Percentiles rank a stretch among this genome's conserved stretches.
Evolutionary conservation across 2,113 vertebrate species (phyloP).

Genomic region (Oreotrochilus melanogaster): DNA sequence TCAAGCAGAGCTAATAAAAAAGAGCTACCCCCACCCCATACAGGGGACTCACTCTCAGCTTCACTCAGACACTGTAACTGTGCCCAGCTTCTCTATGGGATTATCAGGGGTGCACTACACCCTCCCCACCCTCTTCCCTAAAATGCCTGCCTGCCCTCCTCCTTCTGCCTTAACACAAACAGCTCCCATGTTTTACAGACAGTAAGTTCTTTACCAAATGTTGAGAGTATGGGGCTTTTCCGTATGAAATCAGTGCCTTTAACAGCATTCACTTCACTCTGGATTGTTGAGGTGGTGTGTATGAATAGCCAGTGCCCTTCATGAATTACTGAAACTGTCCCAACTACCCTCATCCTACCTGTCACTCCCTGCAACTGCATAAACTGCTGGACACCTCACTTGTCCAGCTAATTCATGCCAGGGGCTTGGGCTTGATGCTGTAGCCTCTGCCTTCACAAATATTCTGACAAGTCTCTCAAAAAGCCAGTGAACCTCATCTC

Average conservation of each 20-base stretch:
- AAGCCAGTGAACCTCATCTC: not conserved
- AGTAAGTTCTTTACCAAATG: too few relatives aligned
- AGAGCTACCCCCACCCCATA: not conserved
- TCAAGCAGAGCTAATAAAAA: not conserved
- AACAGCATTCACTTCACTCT: too few relatives aligned
- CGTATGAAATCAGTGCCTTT: too few relatives aligned
- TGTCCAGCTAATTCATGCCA: not conserved
- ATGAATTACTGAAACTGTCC: not conserved
- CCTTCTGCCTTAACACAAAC: not conserved
- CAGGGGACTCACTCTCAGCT: not conserved
- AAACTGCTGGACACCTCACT: rapidly evolving
- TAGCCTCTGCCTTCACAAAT: not conserved
- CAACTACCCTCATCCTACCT: not conserved
- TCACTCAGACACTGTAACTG: not conserved
- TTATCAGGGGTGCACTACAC: not conserved
- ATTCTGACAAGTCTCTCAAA: not conserved
- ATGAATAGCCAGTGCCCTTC: too few relatives aligned
- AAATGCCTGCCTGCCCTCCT: not conserved
- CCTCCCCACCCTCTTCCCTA: not conserved
- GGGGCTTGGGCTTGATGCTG: not conserved
- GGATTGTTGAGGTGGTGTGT: too few relatives aligned
- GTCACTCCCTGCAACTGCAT: rapidly evolving
- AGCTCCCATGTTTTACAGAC: not conserved
- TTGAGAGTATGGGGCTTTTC: too few relatives aligned
- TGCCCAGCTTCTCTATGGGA: not conserved